A percentile compares a stretch with the other conserved stretches of the same genome.
Evolutionary conservation across 2,888 invertebrate genomes (phyloP).

Genomic region (Timema podura): DNA sequence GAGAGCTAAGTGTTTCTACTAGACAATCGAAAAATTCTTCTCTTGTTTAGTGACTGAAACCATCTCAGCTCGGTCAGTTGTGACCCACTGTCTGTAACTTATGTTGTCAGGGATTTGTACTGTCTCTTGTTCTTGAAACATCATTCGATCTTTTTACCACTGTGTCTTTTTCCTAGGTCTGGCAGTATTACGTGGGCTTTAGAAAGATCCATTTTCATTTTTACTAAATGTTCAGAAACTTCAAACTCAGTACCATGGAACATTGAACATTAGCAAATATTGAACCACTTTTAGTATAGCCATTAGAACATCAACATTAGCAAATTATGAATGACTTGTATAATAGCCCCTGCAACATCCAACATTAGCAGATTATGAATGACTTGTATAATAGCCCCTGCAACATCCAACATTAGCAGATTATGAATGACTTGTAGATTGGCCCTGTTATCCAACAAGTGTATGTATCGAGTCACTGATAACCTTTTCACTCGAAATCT

Average conservation of each 20-base stretch:
- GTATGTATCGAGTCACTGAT: no score
- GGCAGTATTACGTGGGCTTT: not conserved
- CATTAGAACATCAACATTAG: no score
- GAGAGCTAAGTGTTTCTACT: conserved; percentile 4
- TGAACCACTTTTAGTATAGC: no score
- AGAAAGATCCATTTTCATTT: not conserved
- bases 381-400: no score
- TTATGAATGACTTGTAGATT: no score
- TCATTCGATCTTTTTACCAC: not conserved
- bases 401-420: no score
- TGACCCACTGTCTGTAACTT: conserved; percentile 10
- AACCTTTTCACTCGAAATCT: no score
- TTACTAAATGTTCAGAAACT: not conserved
- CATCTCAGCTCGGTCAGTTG: not conserved
- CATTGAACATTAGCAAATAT: no score
- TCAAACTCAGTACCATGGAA: not conserved
- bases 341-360: no score
- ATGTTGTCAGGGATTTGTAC: not conserved
- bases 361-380: no score
- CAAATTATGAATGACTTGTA: no score
- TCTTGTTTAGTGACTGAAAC: not conserved
- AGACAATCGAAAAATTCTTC: not conserved
- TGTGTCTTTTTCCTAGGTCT: not conserved
- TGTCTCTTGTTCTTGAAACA: not conserved
- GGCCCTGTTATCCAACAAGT: no score